Conservation (phyloP, 2,797 vertebrate genomes). For the Sternarchorhynchus goeldii region DNA sequence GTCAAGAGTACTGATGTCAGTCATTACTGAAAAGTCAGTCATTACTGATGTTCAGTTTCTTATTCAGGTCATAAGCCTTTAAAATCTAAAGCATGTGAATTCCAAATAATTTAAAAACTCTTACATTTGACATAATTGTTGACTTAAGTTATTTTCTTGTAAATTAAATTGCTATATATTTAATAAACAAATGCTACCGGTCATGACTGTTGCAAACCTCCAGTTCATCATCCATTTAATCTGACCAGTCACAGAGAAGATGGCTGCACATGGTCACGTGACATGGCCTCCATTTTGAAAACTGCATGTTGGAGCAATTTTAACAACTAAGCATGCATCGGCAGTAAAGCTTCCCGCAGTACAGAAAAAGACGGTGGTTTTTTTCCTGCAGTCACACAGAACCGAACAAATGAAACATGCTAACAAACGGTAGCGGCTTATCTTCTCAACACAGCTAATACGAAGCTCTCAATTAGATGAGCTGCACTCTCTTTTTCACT, state of each 20-base stretch:
- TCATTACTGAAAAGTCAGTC: too few relatives aligned
- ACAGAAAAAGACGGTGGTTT: slow-evolving; percentile 50
- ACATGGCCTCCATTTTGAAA: slow-evolving; percentile 66
- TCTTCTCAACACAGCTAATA: slow-evolving; percentile 77
- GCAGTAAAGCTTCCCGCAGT: slow-evolving; percentile 35
- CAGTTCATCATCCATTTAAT: background rate
- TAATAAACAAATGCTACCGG: too few relatives aligned
- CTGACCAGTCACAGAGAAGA: slow-evolving; percentile 48
- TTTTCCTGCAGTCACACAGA: slow-evolving; percentile 37
- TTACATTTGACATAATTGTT: too few relatives aligned
- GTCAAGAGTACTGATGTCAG: too few relatives aligned
- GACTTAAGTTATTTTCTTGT: too few relatives aligned
- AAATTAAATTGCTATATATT: too few relatives aligned
- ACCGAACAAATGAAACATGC: slow-evolving; percentile 56
- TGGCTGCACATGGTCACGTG: slow-evolving; percentile 64
- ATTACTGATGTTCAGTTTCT: too few relatives aligned
- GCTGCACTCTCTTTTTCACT: slow-evolving; percentile 68
- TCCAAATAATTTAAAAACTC: too few relatives aligned
- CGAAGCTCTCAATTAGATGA: slow-evolving; percentile 76
- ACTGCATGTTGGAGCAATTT: slow-evolving; percentile 48
- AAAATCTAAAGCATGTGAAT: too few relatives aligned
- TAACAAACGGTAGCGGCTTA: slow-evolving; percentile 71
- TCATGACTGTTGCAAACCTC: background rate
- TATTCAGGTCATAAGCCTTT: too few relatives aligned
- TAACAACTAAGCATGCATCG: slow-evolving; percentile 23